A percentile compares a stretch with the other conserved stretches of the same genome.
These are phyloP conservation scores for Noctua janthina DNA, from an alignment of 2,888 invertebrate genomes.

Conservation along the genomic window DNA sequence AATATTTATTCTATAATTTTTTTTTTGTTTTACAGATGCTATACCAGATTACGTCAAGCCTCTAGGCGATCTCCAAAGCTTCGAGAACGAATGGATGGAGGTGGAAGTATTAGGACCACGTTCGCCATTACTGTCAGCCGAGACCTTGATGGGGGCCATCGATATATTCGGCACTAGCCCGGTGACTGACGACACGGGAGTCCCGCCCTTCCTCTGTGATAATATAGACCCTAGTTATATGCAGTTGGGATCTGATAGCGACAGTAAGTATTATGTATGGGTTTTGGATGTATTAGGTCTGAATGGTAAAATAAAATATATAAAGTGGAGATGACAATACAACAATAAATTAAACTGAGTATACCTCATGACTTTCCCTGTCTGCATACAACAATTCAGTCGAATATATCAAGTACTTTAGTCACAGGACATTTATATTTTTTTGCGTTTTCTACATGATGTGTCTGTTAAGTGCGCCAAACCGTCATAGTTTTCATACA, in stretches of 20 bases:
- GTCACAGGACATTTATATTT: no score
- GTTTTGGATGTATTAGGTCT: not conserved
- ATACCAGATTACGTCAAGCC: constrained; percentile 91
- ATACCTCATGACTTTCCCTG: no score
- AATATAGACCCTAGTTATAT: constrained; percentile 90
- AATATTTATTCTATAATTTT: not conserved
- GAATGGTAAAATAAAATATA: not conserved
- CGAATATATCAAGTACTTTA: no score
- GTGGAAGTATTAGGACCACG: constrained; percentile 93
- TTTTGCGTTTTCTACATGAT: no score
- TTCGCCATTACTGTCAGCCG: constrained; percentile 82
- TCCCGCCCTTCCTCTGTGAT: constrained; percentile 91
- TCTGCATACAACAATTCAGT: no score
- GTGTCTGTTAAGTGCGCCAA: no score
- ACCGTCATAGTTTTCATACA: no score
- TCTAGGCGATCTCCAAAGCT: constrained; percentile 94
- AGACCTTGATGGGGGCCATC: constrained; percentile 76
- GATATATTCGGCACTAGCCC: constrained; percentile 80
- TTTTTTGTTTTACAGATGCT: constrained; percentile 41
- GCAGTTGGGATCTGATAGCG: constrained; percentile 88
- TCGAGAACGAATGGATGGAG: constrained; percentile 98
- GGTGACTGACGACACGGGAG: constrained; percentile 83
- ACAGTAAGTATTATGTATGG: constrained; percentile 77
- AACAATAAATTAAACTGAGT: not conserved
- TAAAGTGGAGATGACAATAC: not conserved